Conservation (phyloP, 2,113 vertebrate species). For the Phasianus colchicus region DNA sequence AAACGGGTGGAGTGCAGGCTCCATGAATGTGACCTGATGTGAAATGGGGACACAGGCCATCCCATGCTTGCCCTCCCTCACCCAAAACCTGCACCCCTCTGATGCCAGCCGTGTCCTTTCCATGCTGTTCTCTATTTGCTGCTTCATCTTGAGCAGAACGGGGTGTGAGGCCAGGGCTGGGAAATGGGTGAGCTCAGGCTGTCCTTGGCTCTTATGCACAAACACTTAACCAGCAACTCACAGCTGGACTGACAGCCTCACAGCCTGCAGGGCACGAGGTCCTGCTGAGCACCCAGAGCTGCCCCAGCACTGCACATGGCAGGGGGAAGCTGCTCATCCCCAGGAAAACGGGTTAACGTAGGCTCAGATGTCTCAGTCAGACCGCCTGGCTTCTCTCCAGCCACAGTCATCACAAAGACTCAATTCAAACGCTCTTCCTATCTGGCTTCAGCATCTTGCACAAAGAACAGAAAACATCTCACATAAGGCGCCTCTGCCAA, state of each 20-base stretch:
- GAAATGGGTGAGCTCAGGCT: not conserved
- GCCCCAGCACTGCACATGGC: not conserved
- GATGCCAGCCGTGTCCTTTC: fast-evolving
- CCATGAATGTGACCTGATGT: fast-evolving
- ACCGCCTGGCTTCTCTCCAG: slow-evolving; percentile 45
- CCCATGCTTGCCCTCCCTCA: fast-evolving
- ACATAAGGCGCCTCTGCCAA: slow-evolving; percentile 57
- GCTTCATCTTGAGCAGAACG: not conserved
- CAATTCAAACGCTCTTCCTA: slow-evolving; percentile 62
- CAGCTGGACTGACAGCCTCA: fast-evolving
- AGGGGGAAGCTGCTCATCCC: not conserved
- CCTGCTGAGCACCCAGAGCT: not conserved
- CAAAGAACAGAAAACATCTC: slow-evolving; percentile 70
- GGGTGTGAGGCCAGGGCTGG: not conserved
- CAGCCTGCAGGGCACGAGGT: fast-evolving
- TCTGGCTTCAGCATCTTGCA: slow-evolving; percentile 48
- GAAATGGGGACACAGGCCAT: not conserved
- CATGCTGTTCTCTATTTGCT: fast-evolving
- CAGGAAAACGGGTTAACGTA: not conserved
- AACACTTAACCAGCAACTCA: not conserved
- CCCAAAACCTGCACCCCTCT: fast-evolving
- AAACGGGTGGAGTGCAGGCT: not conserved
- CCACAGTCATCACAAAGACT: slow-evolving; percentile 64
- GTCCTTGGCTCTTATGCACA: not conserved
- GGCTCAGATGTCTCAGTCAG: slow-evolving; percentile 53